Evolutionary conservation across 1,140 invertebrate species (phyloP).

Genomic region (Leptinotarsa undecemlineata): DNA sequence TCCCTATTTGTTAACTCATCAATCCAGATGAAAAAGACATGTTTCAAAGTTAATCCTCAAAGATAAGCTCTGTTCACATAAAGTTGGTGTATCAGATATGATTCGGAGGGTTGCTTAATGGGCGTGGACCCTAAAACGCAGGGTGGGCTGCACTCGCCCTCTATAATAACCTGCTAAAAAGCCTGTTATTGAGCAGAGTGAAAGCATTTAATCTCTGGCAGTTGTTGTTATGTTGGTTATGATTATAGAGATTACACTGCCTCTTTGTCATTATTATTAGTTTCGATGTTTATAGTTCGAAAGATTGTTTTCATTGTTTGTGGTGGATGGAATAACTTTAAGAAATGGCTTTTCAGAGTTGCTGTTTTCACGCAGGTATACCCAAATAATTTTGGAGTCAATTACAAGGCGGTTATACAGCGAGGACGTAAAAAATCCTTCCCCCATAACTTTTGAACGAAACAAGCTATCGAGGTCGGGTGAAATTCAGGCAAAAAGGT

Average conservation of each 20-base stretch:
- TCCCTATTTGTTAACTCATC: slow-evolving; percentile 21
- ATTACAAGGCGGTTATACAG: too few relatives aligned
- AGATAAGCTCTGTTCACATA: slow-evolving; percentile 6
- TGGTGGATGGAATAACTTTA: too few relatives aligned
- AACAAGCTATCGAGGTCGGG: too few relatives aligned
- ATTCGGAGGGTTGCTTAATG: slow-evolving; percentile 14
- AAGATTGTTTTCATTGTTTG: background rate
- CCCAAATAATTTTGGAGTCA: too few relatives aligned
- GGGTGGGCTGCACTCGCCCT: slow-evolving; percentile 29
- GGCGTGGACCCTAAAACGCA: slow-evolving; percentile 34
- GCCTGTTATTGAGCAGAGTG: slow-evolving; percentile 12
- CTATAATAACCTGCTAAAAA: slow-evolving; percentile 34
- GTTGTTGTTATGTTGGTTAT: slow-evolving; percentile 19
- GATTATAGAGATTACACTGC: slow-evolving; percentile 21
- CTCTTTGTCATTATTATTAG: slow-evolving; percentile 8
- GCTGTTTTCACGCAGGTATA: too few relatives aligned
- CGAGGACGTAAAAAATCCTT: too few relatives aligned
- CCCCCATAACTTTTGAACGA: too few relatives aligned
- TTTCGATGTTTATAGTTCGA: background rate
- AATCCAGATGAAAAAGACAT: slow-evolving; percentile 20
- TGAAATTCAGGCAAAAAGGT: too few relatives aligned
- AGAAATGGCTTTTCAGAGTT: too few relatives aligned
- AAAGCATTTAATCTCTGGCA: slow-evolving; percentile 23
- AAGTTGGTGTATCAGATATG: slow-evolving; percentile 10
- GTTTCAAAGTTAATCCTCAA: slow-evolving; percentile 19